phyloP scores from a whole-genome alignment of 2,888 invertebrate species.

The Geophilus truncorum region DNA sequence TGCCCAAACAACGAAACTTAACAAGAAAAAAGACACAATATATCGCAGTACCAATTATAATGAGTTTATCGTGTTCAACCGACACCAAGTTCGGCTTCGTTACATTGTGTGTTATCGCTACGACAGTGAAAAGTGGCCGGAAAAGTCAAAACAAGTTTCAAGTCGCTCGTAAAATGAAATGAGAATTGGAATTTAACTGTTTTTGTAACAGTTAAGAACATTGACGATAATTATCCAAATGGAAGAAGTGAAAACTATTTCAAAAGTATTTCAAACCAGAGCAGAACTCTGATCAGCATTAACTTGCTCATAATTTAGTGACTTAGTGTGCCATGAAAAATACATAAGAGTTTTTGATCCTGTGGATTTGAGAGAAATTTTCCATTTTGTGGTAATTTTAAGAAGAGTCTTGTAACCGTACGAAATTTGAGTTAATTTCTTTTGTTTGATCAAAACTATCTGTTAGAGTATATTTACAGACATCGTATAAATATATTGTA shows the following conservation, averaged over 20 bases:
- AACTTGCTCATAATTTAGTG: constrained; percentile 14
- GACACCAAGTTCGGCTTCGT: constrained; percentile 40
- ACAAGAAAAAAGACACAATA: constrained; percentile 35
- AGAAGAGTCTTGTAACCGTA: neutral
- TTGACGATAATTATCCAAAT: neutral
- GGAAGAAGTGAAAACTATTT: neutral
- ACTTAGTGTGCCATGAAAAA: constrained; percentile 9
- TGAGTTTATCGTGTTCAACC: constrained; percentile 41
- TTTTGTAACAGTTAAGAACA: neutral
- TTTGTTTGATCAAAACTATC: neutral
- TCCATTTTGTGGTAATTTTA: constrained; percentile 1
- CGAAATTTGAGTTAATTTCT: neutral
- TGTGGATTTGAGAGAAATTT: constrained; percentile 15
- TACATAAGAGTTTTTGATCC: neutral
- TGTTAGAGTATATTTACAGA: constrained; percentile 20
- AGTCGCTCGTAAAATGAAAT: constrained; percentile 30
- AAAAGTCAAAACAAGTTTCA: constrained; percentile 37
- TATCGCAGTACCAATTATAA: constrained; percentile 38
- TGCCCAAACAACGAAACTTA: constrained; percentile 37
- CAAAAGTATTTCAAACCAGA: neutral
- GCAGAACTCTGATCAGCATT: constrained; percentile 14
- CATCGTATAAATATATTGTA: constrained; percentile 20
- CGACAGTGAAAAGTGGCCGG: constrained; percentile 32
- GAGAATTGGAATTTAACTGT: neutral
- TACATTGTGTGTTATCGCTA: constrained; percentile 40